These are phyloP conservation scores for Hydraecia micacea DNA, from an alignment of 2,888 invertebrate genomes.

Conservation along the genomic window DNA sequence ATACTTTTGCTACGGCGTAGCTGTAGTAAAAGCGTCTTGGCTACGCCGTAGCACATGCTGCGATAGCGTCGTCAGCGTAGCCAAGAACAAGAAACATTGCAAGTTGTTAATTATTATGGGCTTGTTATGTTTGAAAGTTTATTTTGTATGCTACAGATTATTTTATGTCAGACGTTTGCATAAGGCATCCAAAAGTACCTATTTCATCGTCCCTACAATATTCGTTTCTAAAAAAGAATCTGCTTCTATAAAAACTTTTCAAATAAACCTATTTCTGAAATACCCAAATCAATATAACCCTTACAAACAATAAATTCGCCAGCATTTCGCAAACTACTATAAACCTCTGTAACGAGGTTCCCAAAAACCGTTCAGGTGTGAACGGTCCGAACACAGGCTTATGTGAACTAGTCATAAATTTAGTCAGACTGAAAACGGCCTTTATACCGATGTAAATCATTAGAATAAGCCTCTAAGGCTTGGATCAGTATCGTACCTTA, in stretches of 20 bases:
- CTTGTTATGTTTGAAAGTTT: background rate
- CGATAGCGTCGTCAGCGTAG: background rate
- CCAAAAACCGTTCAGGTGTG: constrained; percentile 58
- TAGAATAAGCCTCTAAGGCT: constrained; percentile 54
- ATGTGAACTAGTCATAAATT: constrained; percentile 56
- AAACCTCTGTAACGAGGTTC: constrained; percentile 41
- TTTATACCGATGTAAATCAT: constrained; percentile 57
- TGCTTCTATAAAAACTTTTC: background rate
- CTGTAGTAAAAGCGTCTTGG: background rate
- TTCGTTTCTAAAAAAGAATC: background rate
- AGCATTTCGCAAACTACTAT: constrained; percentile 50
- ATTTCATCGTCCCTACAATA: background rate
- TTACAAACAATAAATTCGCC: constrained; percentile 40
- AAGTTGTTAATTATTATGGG: background rate
- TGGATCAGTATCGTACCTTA: constrained; percentile 40
- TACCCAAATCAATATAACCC: constrained; percentile 21
- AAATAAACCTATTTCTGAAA: constrained; percentile 9
- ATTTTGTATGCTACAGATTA: background rate
- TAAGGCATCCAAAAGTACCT: background rate
- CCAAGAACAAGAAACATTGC: background rate
- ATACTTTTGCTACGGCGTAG: constrained; percentile 23
- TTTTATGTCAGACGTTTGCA: background rate
- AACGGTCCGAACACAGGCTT: constrained; percentile 48
- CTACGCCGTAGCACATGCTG: constrained; percentile 27
- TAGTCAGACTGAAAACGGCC: constrained; percentile 45